Evolutionary conservation across 2,888 invertebrate species (phyloP).

Genomic region (Liopterus haemorrhoidalis): DNA sequence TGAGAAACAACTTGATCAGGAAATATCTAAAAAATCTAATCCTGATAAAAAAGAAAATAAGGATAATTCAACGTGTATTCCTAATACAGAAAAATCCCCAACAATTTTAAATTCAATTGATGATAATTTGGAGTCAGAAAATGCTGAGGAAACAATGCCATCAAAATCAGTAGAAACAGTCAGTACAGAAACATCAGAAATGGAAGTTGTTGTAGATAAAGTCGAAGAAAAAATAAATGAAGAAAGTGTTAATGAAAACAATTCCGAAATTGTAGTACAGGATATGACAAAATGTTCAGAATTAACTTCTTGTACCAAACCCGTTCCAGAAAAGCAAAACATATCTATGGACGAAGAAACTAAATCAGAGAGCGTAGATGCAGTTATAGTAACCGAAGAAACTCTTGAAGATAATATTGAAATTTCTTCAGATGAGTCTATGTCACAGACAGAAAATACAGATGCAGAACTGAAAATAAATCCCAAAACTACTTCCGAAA

Average conservation of each 20-base stretch:
- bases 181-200: constrained; percentile 3
- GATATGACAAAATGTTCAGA: constrained; percentile 2
- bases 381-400: constrained; percentile 16
- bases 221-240: constrained; percentile 10
- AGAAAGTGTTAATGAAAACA: constrained; percentile 7
- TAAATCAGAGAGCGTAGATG: constrained; percentile 3
- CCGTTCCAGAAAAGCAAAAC: constrained; percentile 6
- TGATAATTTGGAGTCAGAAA: neutral
- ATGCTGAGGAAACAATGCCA: neutral
- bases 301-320: too few species aligned
- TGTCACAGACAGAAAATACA: neutral
- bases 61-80: too few species aligned
- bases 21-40: too few species aligned
- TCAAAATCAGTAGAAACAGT: neutral
- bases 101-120: too few species aligned
- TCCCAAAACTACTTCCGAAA: constrained; percentile 6
- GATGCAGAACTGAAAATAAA: neutral
- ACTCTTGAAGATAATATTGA: constrained; percentile 36
- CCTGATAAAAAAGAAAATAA: too few species aligned
- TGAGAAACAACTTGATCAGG: too few species aligned
- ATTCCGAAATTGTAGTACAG: neutral
- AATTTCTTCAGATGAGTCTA: neutral
- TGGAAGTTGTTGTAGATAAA: constrained; percentile 11
- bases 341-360: constrained; percentile 12
- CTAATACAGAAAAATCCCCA: constrained; percentile 18